Evolutionary conservation across 2,113 vertebrate genomes (phyloP).

Genomic region (Macroglossus sobrinus): DNA sequence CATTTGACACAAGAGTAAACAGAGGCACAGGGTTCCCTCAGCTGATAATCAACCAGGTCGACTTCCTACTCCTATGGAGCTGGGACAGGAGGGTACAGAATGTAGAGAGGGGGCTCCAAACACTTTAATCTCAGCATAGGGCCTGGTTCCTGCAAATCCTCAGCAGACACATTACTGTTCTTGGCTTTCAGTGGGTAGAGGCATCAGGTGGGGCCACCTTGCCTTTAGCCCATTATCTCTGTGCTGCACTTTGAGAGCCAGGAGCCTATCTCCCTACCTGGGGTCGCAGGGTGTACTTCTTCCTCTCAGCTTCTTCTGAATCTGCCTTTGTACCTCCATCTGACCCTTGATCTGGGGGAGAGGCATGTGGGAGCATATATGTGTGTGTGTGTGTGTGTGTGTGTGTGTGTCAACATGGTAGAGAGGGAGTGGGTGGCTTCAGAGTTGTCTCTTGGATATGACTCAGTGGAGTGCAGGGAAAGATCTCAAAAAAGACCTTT

Average conservation of each 20-base stretch:
- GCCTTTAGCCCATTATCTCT: background rate
- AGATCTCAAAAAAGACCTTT: background rate
- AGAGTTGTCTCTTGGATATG: too few relatives aligned
- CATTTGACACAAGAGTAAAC: background rate
- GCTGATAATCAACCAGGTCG: background rate
- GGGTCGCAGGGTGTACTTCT: background rate
- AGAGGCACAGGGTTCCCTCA: background rate
- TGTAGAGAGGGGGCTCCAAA: background rate
- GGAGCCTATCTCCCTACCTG: background rate
- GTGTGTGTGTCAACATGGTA: background rate
- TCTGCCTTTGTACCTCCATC: background rate
- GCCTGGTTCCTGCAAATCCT: background rate
- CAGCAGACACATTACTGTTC: background rate
- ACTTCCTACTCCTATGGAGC: background rate
- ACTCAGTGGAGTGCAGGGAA: background rate
- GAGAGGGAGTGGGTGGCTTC: background rate
- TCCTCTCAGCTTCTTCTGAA: background rate
- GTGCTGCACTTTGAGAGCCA: background rate
- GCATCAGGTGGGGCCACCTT: background rate
- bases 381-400: background rate
- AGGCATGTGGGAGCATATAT: fast-evolving
- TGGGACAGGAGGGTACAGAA: background rate
- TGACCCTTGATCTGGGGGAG: background rate
- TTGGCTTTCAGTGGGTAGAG: background rate
- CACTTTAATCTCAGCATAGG: background rate